Evolutionary conservation across 2,888 invertebrate genomes (phyloP), one percentile per base, ranked within the genome.

Genomic region (Hydrotaea cyrtoneurina): DNA sequence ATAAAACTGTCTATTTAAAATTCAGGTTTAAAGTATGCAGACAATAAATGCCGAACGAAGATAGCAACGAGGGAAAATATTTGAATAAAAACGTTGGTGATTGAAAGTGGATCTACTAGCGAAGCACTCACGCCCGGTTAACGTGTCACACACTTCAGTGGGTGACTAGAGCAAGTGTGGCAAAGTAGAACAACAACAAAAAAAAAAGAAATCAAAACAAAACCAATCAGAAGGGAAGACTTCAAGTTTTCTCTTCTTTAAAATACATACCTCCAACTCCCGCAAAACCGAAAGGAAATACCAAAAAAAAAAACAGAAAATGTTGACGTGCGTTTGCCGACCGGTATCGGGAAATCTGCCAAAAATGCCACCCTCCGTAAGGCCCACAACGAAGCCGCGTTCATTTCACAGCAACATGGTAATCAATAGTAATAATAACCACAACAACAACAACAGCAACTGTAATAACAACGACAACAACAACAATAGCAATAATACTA

Each of bases 311-410:
- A 36, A 13, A 26, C 7, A n/a, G 53, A 66, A 62, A 82, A 92
- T 92, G 92, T 88, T 92, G 87, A 91, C 92, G 82, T 92, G 92
- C 87, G 92, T 92, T 83, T 92, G 92, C 89, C 93, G 92, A 86
- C 92, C 92, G 86, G 93, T 92, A 59, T 92, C 92, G 84, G 91
- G 92, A 83, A 91, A 92, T 88, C 89, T 92, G 88, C 92, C 93
- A 86, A 92, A 92, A 89, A 91, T 92, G 89, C 91, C 92, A 83
- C 89, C 90, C 80, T 89, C 55, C 13, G 85, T 85, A 88, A 91
- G 86, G 74, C 88, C 73, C 86, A 82, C 86, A 78, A 71, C 83
- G 78, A 86, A 86, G 26, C 69, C 71, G 15, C 62, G 53, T 50
- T 66, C 31, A 19, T 26, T 79, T 21, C 50, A 69, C 53, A 64